Evolutionary conservation across 2,113 vertebrate species (phyloP), one percentile per base, ranked within the genome.

Genomic region (Cnemophilus loriae): DNA sequence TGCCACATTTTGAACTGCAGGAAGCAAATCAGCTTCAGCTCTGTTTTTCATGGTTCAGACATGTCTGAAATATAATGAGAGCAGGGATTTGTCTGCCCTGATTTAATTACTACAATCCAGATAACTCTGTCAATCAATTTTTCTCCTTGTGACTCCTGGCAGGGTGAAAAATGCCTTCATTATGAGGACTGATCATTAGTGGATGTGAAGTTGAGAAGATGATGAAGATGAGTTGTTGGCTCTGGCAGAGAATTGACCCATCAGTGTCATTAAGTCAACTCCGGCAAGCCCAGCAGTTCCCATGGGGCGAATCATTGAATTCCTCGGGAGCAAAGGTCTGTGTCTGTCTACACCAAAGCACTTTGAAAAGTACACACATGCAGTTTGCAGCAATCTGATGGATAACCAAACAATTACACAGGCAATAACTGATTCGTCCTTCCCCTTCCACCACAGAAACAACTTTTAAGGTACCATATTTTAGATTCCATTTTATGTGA

Each of bases 51-150:
- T 93, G 93, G 93, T 96, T 97, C 84, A 97, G 96, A 96, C 97
- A 97, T 69, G 95, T 96, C 94, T 97, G 96, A 97, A 97, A 96
- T 96, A 95, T 96, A 97, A 97, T 97, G 96, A 97, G 97, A 95
- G 95, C 92, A 94, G 97, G 96, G 96, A 97, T 97, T 97, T 97
- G 95, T 97, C 96, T 96, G 90, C 97, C 95, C 96, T 97, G 93
- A 97, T 97, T 97, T 97, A 97, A 97, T 97, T 97, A 97, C 96
- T 97, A 94, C 95, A 97, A 97, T 97, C 95, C 95, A 97, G 93
- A 97, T 97, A 97, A 97, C 95, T 97, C 97, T 97, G 97, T 97
- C 97, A 97, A 97, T 97, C 97, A 97, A 96, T 97, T 97, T 96
- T 96, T 97, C 95, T 97, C 96, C 97, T 96, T 92, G 93, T 96